phyloP scores from a whole-genome alignment of 2,888 invertebrate species.

The Xanthorhoe spadicearia region DNA sequence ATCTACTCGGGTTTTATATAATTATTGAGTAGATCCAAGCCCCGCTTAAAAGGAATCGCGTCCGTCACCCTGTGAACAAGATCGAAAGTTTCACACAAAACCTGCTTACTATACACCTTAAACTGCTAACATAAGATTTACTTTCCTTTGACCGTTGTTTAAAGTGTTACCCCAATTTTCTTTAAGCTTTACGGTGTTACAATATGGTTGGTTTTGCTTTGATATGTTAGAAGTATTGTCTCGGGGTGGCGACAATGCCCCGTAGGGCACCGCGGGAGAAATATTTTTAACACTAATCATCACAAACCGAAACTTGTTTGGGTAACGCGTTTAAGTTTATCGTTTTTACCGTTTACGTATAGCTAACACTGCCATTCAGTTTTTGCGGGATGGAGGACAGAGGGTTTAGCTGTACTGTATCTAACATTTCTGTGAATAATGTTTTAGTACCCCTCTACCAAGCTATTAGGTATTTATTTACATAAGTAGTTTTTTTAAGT shows the following conservation, averaged over 20 bases:
- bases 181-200: not conserved
- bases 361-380: not conserved
- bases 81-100: constrained; percentile 14
- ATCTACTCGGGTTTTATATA: too few relatives aligned
- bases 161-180: constrained; percentile 1
- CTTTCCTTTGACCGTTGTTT: constrained; percentile 6
- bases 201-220: constrained; percentile 18
- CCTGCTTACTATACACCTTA: constrained; percentile 7
- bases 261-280: constrained; percentile 29
- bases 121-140: not conserved
- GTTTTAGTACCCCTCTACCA: too few relatives aligned
- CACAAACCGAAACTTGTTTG: constrained; percentile 31
- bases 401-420: not conserved
- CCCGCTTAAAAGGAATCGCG: too few relatives aligned
- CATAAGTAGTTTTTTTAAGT: too few relatives aligned
- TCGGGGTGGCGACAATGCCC: constrained; percentile 31
- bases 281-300: constrained; percentile 37
- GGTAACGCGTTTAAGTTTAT: constrained; percentile 20
- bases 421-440: not conserved
- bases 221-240: constrained; percentile 7
- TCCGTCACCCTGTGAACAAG: constrained; percentile 29
- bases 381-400: not conserved
- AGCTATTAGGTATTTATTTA: too few relatives aligned
- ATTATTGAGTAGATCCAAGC: too few relatives aligned
- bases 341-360: not conserved